These are phyloP conservation scores for Lagenorhynchus albirostris DNA, from an alignment of 2,113 vertebrate species.

Conservation along the genomic window DNA sequence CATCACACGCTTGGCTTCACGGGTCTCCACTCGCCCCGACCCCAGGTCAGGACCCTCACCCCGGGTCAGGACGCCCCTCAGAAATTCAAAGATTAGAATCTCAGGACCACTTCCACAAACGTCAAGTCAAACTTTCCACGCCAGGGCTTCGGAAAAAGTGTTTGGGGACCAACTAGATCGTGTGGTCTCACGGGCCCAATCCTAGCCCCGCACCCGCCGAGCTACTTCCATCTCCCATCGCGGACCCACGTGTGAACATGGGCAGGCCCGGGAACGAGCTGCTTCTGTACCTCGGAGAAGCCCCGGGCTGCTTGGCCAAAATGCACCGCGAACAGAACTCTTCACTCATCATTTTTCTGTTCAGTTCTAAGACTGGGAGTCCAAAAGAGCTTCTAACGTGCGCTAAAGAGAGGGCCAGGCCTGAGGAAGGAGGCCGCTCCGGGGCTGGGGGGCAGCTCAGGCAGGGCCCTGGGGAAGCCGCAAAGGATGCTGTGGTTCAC, in stretches of 20 bases:
- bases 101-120: background rate
- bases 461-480: background rate
- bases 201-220: background rate
- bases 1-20: rapidly evolving
- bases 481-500: background rate
- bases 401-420: background rate
- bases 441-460: rapidly evolving
- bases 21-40: background rate
- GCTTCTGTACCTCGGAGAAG: background rate
- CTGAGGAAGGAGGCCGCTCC: background rate
- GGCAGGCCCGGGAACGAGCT: rapidly evolving
- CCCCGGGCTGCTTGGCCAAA: background rate
- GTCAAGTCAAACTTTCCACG: background rate
- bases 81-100: background rate
- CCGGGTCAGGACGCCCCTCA: background rate
- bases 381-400: background rate
- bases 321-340: background rate
- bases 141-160: background rate
- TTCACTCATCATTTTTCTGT: background rate
- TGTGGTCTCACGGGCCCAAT: background rate
- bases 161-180: background rate
- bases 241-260: background rate
- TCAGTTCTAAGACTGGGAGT: background rate
- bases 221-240: background rate
- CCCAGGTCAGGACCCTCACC: background rate